Conservation (phyloP, 2,113 vertebrate genomes). For the Solea senegalensis region DNA sequence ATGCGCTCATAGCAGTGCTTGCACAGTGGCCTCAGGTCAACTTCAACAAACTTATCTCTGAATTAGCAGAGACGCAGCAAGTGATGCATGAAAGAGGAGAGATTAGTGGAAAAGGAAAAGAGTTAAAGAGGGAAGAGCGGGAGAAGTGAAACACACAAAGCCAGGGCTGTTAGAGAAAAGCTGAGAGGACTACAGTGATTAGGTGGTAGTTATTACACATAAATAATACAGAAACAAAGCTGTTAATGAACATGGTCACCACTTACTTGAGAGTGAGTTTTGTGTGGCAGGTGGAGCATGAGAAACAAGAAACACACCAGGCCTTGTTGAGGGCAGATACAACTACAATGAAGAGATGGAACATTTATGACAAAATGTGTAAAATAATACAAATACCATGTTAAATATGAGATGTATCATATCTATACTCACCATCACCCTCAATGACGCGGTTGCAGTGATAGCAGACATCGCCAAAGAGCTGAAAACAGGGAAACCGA, state of each 20-base stretch:
- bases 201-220: neutral
- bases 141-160: slow-evolving; percentile 21
- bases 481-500: slow-evolving; percentile 76
- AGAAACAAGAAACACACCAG: slow-evolving; percentile 98
- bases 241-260: neutral
- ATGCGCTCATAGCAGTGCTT: slow-evolving; percentile 96
- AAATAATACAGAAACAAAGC: neutral
- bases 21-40: slow-evolving; percentile 97
- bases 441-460: slow-evolving; percentile 99
- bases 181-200: neutral
- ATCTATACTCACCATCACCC: slow-evolving; percentile 90
- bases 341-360: slow-evolving; percentile 76
- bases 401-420: slow-evolving; percentile 21
- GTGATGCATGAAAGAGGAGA: slow-evolving; percentile 51
- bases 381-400: slow-evolving; percentile 3
- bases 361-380: slow-evolving; percentile 17
- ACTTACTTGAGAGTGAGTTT: slow-evolving; percentile 99
- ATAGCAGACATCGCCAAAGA: slow-evolving; percentile 98
- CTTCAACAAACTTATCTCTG: slow-evolving; percentile 99
- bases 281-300: slow-evolving; percentile 98
- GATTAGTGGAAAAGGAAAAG: slow-evolving; percentile 66
- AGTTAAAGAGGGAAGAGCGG: slow-evolving; percentile 55
- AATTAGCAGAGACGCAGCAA: slow-evolving; percentile 47
- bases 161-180: slow-evolving; percentile 28
- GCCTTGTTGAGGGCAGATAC: slow-evolving; percentile 99